A percentile compares a stretch with the other conserved stretches of the same genome.
These are phyloP conservation scores for Idaea aversata DNA, from an alignment of 2,888 invertebrate genomes.

Conservation along the genomic window DNA sequence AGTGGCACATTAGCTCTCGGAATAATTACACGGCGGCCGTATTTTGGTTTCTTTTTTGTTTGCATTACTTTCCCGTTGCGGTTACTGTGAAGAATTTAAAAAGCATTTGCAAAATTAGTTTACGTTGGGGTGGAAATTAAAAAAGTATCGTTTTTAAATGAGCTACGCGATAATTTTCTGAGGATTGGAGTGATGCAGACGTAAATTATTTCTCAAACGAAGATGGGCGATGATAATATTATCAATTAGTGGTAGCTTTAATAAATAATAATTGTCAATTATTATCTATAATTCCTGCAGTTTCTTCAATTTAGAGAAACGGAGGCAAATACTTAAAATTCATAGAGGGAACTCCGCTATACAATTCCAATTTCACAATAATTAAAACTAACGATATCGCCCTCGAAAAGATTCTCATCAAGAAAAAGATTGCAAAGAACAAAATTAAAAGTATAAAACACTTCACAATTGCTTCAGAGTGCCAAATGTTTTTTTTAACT, in stretches of 20 bases:
- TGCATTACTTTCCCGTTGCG: slow-evolving; percentile 47
- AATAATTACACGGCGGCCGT: slow-evolving; percentile 72
- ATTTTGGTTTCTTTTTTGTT: slow-evolving; percentile 50
- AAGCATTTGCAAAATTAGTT: slow-evolving; percentile 73
- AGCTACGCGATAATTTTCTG: background rate
- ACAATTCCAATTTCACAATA: background rate
- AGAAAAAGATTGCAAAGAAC: slow-evolving; percentile 51
- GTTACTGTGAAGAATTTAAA: slow-evolving; percentile 70
- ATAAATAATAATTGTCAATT: background rate
- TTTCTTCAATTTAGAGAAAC: background rate
- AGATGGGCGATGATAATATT: background rate
- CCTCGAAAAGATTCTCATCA: slow-evolving; percentile 32
- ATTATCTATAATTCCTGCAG: background rate
- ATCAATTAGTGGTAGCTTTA: background rate
- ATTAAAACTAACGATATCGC: slow-evolving; percentile 14
- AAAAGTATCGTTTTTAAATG: slow-evolving; percentile 18
- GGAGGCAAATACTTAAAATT: background rate
- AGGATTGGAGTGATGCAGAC: background rate
- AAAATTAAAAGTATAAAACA: slow-evolving; percentile 68
- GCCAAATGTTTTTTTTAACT: slow-evolving; percentile 62
- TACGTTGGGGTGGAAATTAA: slow-evolving; percentile 56
- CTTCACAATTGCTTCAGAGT: slow-evolving; percentile 56
- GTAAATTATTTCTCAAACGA: background rate
- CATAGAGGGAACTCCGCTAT: background rate
- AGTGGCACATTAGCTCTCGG: slow-evolving; percentile 76